A percentile compares a stretch with the other conserved stretches of the same genome.
Conservation (phyloP, 2,113 vertebrate genomes). For the Gambusia affinis region DNA sequence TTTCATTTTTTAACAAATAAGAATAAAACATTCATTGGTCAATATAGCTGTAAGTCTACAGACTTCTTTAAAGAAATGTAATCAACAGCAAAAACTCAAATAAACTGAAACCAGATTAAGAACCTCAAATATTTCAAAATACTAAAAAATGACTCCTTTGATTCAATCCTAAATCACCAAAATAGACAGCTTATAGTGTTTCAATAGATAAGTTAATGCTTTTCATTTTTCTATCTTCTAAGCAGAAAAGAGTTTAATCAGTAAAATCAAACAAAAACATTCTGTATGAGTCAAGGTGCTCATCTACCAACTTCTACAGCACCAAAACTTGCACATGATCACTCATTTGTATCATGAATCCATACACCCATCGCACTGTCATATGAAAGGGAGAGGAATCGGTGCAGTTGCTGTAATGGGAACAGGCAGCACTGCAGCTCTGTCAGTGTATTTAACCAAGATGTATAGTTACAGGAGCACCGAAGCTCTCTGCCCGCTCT, state of each 20-base stretch:
- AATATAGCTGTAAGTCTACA: not conserved
- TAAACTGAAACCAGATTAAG: not conserved
- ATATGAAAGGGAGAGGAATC: conserved; percentile 35
- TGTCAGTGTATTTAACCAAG: conserved; percentile 55
- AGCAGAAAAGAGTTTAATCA: not conserved
- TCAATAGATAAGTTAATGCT: not conserved
- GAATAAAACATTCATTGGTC: not conserved
- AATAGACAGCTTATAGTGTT: not conserved
- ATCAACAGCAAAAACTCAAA: not conserved
- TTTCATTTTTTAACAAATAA: no score
- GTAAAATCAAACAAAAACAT: not conserved
- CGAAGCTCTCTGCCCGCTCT: conserved; percentile 34
- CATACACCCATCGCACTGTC: conserved; percentile 10
- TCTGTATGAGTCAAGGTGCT: conserved; percentile 3
- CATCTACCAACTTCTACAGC: not conserved
- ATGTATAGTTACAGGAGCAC: conserved; percentile 42
- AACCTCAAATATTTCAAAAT: not conserved
- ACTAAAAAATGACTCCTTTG: not conserved
- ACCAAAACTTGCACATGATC: conserved; percentile 12
- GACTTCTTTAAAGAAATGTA: not conserved
- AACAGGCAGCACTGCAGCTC: conserved; percentile 31
- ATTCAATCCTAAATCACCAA: not conserved
- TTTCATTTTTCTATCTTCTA: not conserved
- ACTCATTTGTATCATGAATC: conserved; percentile 8
- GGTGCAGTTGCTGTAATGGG: conserved; percentile 13